phyloP scores from a whole-genome alignment of 2,113 vertebrate species.

The Labeo catla region DNA sequence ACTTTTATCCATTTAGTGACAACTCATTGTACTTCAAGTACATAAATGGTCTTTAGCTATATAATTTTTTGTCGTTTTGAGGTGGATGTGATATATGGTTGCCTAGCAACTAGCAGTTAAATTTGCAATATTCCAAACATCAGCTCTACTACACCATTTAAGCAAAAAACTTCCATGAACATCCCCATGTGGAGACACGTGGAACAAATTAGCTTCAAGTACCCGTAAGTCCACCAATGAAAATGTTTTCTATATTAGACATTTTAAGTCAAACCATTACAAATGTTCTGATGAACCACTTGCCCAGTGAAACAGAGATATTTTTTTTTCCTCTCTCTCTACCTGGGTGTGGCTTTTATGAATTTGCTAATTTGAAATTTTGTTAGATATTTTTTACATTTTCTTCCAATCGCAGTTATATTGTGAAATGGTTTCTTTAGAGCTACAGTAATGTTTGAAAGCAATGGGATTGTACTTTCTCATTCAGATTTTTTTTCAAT shows the following conservation, averaged over 20 bases:
- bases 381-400: not conserved
- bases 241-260: not conserved
- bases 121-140: constrained; percentile 3
- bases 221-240: not conserved
- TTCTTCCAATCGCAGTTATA: not conserved
- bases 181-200: not conserved
- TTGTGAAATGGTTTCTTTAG: not conserved
- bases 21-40: not conserved
- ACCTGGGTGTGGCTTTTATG: not conserved
- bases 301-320: not conserved
- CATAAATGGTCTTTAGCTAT: not conserved
- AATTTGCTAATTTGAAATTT: not conserved
- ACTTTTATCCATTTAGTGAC: not conserved
- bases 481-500: not conserved
- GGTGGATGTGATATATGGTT: constrained; percentile 8
- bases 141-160: not conserved
- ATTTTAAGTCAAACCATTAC: not conserved
- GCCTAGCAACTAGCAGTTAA: not conserved
- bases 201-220: not conserved
- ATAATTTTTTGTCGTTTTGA: not conserved
- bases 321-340: not conserved
- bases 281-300: not conserved
- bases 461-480: not conserved
- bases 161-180: not conserved
- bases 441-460: not conserved